Percentiles rank a stretch among this genome's conserved stretches.
Evolutionary conservation across 2,797 vertebrate species (phyloP).

Genomic region (Cephalopachus bancanus): DNA sequence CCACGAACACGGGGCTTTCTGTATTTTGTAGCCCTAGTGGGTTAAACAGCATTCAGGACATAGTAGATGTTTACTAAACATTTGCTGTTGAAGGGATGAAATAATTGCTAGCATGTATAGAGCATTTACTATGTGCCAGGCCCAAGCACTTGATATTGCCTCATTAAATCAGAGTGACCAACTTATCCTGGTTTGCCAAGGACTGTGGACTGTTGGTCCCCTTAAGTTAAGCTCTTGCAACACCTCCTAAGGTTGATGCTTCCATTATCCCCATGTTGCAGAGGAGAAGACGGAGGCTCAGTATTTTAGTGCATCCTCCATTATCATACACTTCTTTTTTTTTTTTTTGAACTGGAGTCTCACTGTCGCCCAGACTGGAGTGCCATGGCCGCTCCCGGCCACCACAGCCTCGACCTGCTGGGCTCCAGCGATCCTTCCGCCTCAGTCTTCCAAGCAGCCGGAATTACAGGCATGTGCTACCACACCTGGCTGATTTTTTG

Average conservation of each 20-base stretch:
- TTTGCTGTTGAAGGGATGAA: neutral
- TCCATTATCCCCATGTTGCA: neutral
- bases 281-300: neutral
- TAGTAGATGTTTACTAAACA: neutral
- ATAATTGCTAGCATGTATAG: neutral
- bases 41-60: neutral
- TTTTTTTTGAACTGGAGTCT: too few species aligned
- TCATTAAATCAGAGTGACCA: neutral
- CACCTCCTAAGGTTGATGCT: neutral
- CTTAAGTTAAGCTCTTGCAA: neutral
- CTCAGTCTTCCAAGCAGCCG: too few species aligned
- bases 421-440: too few species aligned
- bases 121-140: neutral
- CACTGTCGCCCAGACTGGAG: too few species aligned
- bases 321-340: too few species aligned
- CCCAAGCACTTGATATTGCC: neutral
- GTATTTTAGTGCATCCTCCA: neutral
- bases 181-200: neutral
- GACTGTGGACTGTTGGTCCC: too few species aligned
- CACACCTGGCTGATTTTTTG: too few species aligned
- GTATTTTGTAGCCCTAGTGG: fast-evolving
- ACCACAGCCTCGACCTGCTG: too few species aligned
- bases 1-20: neutral
- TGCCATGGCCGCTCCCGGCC: too few species aligned
- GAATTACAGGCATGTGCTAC: too few species aligned